Evolutionary conservation across 2,113 vertebrate species (phyloP).

Genomic region (Epinephelus cyanopodus): DNA sequence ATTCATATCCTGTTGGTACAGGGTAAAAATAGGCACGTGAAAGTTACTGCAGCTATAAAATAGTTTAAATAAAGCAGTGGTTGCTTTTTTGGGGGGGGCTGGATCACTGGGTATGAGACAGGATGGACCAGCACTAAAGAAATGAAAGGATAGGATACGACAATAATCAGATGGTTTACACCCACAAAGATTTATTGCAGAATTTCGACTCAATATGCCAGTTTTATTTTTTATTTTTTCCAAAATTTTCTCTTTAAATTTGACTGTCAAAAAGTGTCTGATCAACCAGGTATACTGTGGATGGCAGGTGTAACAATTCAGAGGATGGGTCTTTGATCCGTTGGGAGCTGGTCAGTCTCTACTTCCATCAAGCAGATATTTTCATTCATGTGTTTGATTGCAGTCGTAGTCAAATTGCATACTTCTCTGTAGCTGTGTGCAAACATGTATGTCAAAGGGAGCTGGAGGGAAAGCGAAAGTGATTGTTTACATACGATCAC

Average conservation of each 20-base stretch:
- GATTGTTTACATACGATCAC: neutral
- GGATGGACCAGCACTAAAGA: neutral
- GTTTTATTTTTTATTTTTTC: neutral
- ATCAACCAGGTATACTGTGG: neutral
- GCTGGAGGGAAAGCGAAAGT: neutral
- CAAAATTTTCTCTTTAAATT: neutral
- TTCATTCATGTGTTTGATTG: neutral
- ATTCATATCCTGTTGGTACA: slow-evolving; percentile 29
- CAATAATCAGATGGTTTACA: neutral
- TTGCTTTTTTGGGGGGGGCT: neutral
- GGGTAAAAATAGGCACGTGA: slow-evolving; percentile 26
- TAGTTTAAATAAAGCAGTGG: neutral
- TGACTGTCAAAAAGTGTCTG: slow-evolving; percentile 13
- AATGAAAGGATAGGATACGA: neutral
- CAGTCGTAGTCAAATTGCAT: neutral
- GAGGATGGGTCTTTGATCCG: neutral
- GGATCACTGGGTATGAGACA: neutral
- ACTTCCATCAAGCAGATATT: neutral
- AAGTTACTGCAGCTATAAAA: neutral
- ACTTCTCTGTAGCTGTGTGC: neutral
- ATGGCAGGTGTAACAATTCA: neutral
- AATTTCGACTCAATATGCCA: neutral
- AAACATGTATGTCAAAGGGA: neutral
- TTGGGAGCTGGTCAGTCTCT: neutral
- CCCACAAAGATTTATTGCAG: neutral